Evolutionary conservation across 2,113 vertebrate genomes (phyloP).

Genomic region (Tympanuchus pallidicinctus): DNA sequence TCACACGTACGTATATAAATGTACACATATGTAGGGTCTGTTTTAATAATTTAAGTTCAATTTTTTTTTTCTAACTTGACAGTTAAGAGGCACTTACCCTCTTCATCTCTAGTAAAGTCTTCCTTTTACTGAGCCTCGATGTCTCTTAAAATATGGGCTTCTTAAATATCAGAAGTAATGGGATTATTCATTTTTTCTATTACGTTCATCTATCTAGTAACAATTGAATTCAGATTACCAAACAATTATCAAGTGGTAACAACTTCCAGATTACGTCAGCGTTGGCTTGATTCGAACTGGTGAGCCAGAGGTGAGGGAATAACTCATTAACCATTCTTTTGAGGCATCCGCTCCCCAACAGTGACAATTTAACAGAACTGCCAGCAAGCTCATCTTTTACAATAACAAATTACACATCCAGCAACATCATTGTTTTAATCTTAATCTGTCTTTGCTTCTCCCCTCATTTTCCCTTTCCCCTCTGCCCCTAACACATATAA

Average conservation of each 20-base stretch:
- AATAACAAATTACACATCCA: slow-evolving; percentile 31
- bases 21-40: not conserved
- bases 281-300: not conserved
- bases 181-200: not conserved
- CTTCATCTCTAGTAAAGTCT: not conserved
- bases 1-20: not conserved
- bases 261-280: not conserved
- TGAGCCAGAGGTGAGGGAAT: not conserved
- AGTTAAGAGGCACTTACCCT: not conserved
- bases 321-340: not conserved
- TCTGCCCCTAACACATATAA: slow-evolving; percentile 27
- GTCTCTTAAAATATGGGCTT: not conserved
- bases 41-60: not conserved
- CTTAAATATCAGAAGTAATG: not conserved
- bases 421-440: not conserved
- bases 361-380: slow-evolving; percentile 7
- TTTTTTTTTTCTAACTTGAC: not conserved
- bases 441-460: slow-evolving; percentile 7
- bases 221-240: not conserved
- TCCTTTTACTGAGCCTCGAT: not conserved
- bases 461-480: not conserved
- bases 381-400: slow-evolving; percentile 4
- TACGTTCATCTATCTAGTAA: not conserved
- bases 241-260: not conserved
- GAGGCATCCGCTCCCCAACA: not conserved